Evolutionary conservation across 2,113 vertebrate species (phyloP).

Genomic region (Aythya baeri): DNA sequence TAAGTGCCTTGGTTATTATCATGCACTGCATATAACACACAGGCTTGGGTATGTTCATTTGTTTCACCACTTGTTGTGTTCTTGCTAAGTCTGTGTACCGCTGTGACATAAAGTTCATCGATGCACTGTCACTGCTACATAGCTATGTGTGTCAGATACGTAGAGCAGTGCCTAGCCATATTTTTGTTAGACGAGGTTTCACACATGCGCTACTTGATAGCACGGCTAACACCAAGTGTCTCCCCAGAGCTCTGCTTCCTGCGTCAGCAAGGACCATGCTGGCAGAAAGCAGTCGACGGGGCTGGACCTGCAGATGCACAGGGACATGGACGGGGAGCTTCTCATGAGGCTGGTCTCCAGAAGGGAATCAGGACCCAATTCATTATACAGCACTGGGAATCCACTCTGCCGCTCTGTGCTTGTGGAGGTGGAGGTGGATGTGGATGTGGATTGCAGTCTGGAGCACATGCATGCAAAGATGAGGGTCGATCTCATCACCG

Average conservation of each 20-base stretch:
- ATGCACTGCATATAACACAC: neutral
- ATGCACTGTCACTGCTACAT: neutral
- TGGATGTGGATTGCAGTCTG: neutral
- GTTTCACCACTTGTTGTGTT: neutral
- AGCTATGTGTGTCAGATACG: neutral
- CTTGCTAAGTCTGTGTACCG: neutral
- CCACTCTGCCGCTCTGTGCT: neutral
- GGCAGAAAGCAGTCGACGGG: rapidly evolving
- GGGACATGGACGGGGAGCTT: neutral
- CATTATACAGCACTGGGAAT: neutral
- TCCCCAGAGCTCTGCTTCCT: neutral
- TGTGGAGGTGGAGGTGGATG: neutral
- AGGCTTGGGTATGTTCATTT: neutral
- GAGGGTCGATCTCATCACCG: neutral
- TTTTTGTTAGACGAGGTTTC: neutral
- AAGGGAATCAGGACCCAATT: neutral
- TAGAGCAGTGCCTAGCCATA: neutral
- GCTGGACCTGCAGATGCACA: neutral
- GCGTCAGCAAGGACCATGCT: neutral
- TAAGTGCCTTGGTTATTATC: neutral
- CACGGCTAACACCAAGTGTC: neutral
- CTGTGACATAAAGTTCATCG: neutral
- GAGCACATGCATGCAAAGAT: neutral
- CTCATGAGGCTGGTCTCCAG: neutral
- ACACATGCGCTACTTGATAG: neutral